Evolutionary conservation across 2,888 invertebrate species (phyloP), one percentile per base, ranked within the genome.

Genomic region (Amiota mariae): DNA sequence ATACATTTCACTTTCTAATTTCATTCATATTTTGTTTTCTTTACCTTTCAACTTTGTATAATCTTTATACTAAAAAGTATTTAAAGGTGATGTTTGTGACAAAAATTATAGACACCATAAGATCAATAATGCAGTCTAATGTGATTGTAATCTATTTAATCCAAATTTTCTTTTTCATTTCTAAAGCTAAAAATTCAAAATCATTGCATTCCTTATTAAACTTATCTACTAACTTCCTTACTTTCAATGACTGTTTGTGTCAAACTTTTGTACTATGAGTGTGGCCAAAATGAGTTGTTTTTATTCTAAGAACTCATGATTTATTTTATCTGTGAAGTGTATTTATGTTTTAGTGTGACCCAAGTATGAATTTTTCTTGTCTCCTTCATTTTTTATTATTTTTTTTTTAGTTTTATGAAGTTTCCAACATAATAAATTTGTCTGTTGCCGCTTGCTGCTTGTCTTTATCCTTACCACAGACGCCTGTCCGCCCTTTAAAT

Each of bases 341-440:
- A 20, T 61, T 0, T 13, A 18, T 11, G 13, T 36, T n/a, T 20
- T 36, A 9, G 8, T n/a, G 12, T 6, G 51, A 77, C 74, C 72
- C 79, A 83, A 83, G 81, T 6, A 36, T 6, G 36, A 36, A 4
- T 36, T 36, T 36, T 36, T 36, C 6, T 6, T 2, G 36, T 2
- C 6, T 36, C 36, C 36, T 36, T 6, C 6, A 36, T 2, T 36
- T 36, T 36, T 36, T 36, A 6, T 36, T 36, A 6, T 36, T 36
- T 36, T 85, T 75, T 82, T 78, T 84, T 84, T 80, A 72, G 73
- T 81, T 82, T 82, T 82, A 84, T 82, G 76, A 79, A 85, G 85
- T 85, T 85, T 82, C 79, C 80, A 80, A 78, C 79, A 83, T 83
- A 85, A 81, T 83, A 85, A 83, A 84, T 83, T 81, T 70, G 59